Evolutionary conservation across 2,888 invertebrate species (phyloP).

Genomic region (Drosophila mayaguana): DNA sequence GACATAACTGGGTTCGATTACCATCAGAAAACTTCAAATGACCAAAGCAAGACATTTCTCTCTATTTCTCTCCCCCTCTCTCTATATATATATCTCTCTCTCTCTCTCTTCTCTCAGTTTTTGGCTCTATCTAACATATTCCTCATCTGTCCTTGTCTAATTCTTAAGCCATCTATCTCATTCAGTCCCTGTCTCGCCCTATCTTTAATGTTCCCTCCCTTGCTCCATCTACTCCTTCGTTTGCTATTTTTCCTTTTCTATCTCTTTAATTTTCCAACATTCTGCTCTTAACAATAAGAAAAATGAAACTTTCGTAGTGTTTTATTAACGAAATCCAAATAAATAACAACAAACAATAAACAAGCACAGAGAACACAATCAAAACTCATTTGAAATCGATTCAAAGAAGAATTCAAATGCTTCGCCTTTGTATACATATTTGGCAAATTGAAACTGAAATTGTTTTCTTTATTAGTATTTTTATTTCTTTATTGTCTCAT

Average conservation of each 20-base stretch:
- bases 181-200: neutral
- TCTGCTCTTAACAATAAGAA: neutral
- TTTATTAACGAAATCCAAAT: constrained; percentile 1
- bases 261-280: neutral
- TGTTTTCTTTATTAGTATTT: constrained; percentile 22
- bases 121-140: neutral
- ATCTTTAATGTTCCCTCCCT: neutral
- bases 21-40: neutral
- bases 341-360: constrained; percentile 31
- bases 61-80: too few relatives aligned
- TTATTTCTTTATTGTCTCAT: constrained; percentile 10
- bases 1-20: neutral
- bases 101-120: neutral
- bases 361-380: constrained; percentile 11
- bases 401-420: constrained; percentile 37
- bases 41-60: too few relatives aligned
- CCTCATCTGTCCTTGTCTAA: too few relatives aligned
- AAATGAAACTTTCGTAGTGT: neutral
- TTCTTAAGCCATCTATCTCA: neutral
- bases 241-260: neutral
- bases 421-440: constrained; percentile 32
- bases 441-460: constrained; percentile 43
- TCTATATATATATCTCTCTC: too few relatives aligned
- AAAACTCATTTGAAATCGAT: constrained; percentile 55
- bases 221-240: neutral